Conservation (phyloP, 2,797 vertebrate genomes). For the Peromyscus melanophrys region DNA sequence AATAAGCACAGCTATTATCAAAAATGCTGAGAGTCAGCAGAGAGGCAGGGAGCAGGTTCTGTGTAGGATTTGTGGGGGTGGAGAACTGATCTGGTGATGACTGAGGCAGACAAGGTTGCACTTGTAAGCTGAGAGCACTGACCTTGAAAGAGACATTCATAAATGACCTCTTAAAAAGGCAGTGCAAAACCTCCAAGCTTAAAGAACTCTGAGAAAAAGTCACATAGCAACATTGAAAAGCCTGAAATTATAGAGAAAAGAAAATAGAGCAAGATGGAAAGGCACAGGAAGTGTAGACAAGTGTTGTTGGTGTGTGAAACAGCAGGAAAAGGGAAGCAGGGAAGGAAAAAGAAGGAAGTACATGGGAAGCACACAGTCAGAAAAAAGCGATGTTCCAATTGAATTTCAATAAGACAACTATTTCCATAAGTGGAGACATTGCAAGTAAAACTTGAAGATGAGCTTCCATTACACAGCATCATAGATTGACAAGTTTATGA, state of each 20-base stretch:
- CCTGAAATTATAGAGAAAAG: conserved; percentile 8
- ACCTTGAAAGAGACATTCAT: conserved; percentile 68
- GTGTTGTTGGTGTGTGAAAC: neutral
- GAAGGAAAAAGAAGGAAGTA: too few species aligned
- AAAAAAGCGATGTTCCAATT: neutral
- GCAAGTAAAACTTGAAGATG: neutral
- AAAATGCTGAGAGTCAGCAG: conserved; percentile 76
- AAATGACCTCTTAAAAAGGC: conserved; percentile 52
- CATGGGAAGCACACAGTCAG: neutral
- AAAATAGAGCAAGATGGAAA: neutral
- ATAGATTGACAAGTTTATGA: neutral
- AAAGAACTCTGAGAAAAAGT: conserved; percentile 40
- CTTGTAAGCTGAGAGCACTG: neutral
- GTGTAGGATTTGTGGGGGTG: neutral
- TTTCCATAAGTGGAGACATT: neutral
- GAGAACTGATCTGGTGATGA: neutral
- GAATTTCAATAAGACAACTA: neutral
- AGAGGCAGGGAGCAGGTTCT: neutral
- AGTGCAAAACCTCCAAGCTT: neutral
- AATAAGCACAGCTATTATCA: conserved; percentile 83
- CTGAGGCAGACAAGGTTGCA: neutral
- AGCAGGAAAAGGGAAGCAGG: neutral
- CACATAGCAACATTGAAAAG: conserved; percentile 12
- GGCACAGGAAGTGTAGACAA: neutral
- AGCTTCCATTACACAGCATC: neutral